These are phyloP conservation scores for Heteronetta atricapilla DNA, from an alignment of 2,113 vertebrate species.

Conservation along the genomic window DNA sequence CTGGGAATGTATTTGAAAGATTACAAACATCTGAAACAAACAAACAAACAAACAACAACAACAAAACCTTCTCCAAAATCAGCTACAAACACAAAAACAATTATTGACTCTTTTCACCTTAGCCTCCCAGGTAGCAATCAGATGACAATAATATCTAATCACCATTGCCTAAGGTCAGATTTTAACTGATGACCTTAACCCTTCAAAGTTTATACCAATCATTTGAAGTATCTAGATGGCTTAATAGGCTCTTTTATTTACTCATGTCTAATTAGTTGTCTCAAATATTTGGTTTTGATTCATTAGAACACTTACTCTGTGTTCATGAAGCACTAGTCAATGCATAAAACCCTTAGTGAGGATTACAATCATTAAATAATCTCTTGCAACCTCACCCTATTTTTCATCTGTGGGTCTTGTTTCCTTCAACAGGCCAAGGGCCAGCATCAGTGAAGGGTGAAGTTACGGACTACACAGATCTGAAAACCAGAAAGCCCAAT, in stretches of 20 bases:
- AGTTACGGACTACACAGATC: not conserved
- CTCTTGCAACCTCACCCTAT: not conserved
- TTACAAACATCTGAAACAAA: not conserved
- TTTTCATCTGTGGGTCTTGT: not conserved
- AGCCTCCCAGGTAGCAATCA: not conserved
- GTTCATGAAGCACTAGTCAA: not conserved
- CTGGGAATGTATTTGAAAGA: not conserved
- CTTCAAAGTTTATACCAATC: not conserved
- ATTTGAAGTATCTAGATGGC: slow-evolving; percentile 45
- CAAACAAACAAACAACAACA: no score
- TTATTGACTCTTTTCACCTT: not conserved
- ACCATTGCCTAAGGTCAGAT: slow-evolving; percentile 11
- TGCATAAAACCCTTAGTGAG: slow-evolving; percentile 7
- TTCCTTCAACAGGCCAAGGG: not conserved
- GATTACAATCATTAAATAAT: not conserved
- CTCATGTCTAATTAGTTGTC: slow-evolving; percentile 42
- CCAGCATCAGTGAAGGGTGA: not conserved
- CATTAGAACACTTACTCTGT: not conserved
- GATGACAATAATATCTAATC: not conserved
- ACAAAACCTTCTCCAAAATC: not conserved
- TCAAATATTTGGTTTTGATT: slow-evolving; percentile 54
- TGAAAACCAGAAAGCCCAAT: not conserved
- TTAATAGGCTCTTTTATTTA: slow-evolving; percentile 13
- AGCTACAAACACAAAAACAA: not conserved
- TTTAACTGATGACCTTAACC: slow-evolving; percentile 12